Percentiles rank a stretch among this genome's conserved stretches.
Evolutionary conservation across 2,113 vertebrate genomes (phyloP).

Genomic region (Greenwoodochromis staneri): DNA sequence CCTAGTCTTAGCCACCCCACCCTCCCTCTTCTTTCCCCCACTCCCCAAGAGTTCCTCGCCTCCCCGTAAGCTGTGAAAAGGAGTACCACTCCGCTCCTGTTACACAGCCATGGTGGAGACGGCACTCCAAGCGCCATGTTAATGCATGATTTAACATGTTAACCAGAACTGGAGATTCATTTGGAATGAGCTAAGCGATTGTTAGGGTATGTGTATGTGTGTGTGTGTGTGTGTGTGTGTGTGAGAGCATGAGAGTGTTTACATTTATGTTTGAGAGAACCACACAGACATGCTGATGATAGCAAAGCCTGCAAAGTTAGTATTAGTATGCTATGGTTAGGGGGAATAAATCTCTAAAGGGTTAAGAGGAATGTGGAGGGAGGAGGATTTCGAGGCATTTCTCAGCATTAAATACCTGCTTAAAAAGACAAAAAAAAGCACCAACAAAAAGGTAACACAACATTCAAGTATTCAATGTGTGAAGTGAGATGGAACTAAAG

Average conservation of each 20-base stretch:
- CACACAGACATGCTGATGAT: slow-evolving; percentile 34
- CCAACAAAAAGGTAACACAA: slow-evolving; percentile 34
- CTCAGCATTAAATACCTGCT: slow-evolving; percentile 60
- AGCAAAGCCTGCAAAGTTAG: neutral
- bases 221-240: neutral
- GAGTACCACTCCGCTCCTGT: slow-evolving; percentile 60
- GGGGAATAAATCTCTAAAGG: neutral
- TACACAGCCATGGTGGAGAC: slow-evolving; percentile 39
- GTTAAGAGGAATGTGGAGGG: neutral
- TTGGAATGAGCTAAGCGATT: neutral
- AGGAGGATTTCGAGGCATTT: slow-evolving; percentile 11
- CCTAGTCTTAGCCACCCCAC: slow-evolving; percentile 1
- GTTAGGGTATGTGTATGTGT: neutral
- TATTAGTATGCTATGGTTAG: slow-evolving; percentile 29
- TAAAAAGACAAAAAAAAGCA: slow-evolving; percentile 47
- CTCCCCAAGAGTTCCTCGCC: slow-evolving; percentile 3
- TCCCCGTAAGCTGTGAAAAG: slow-evolving; percentile 27
- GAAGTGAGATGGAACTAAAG: neutral
- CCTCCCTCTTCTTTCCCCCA: neutral
- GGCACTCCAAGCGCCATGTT: slow-evolving; percentile 15
- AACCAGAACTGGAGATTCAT: slow-evolving; percentile 33
- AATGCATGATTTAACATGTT: slow-evolving; percentile 59
- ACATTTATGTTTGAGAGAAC: neutral
- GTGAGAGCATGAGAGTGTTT: neutral
- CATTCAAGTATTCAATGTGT: neutral